Conservation (phyloP, 64 coral and sea anemone genomes). For the Stylophora pistillata region DNA sequence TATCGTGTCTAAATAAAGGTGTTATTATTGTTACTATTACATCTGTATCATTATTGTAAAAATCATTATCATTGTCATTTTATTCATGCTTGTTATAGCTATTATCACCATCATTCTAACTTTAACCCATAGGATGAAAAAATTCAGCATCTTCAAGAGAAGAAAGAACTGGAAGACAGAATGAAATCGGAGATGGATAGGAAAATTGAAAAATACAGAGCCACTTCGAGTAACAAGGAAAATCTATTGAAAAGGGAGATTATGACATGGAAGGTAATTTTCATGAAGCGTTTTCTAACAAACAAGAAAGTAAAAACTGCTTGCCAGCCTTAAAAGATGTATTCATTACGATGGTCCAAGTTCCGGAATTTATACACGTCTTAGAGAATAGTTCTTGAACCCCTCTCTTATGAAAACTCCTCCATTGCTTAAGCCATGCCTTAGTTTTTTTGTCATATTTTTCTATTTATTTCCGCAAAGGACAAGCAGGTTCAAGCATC, state of each 20-base stretch:
- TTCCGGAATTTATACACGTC: no score
- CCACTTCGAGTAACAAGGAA: slow-evolving; percentile 12
- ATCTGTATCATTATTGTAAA: no score
- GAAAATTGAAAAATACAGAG: slow-evolving; percentile 12
- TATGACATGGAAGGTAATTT: slow-evolving; percentile 29
- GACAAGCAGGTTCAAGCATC: neutral
- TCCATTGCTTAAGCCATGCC: neutral
- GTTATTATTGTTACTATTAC: no score
- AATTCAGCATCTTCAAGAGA: slow-evolving; percentile 1
- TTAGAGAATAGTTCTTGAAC: no score
- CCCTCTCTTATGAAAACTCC: no score
- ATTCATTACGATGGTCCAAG: no score
- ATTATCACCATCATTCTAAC: neutral
- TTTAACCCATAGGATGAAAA: slow-evolving; percentile 15
- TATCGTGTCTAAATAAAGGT: no score
- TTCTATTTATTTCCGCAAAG: neutral
- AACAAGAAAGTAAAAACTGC: no score
- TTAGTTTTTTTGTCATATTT: neutral
- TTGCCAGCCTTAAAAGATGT: no score
- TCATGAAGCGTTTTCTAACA: no score
- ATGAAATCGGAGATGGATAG: slow-evolving; percentile 14
- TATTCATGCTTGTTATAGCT: neutral
- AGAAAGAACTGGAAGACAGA: slow-evolving; percentile 19
- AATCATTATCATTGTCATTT: no score
- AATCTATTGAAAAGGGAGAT: slow-evolving; percentile 30